Conservation (phyloP, 2,888 invertebrate species). For the Archaeoteleia sp. region DNA sequence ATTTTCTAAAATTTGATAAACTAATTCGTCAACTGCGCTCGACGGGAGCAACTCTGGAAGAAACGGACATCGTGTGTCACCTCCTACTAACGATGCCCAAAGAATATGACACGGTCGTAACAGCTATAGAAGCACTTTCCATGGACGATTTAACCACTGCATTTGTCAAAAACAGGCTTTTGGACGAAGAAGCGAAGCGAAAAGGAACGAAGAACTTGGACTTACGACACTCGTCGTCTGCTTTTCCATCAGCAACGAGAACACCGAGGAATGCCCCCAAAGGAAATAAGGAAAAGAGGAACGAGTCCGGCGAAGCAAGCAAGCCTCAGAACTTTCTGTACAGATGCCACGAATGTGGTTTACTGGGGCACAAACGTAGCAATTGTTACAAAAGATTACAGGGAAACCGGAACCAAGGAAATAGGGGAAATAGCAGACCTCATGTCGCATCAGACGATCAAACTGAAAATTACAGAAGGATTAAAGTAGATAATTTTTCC, state of each 20-base stretch:
- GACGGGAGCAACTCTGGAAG: constrained; percentile 47
- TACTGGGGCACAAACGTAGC: too few relatives aligned
- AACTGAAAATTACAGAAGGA: background rate
- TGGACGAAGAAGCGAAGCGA: constrained; percentile 50
- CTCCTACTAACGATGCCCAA: constrained; percentile 36
- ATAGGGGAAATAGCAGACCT: background rate
- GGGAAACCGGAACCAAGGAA: too few relatives aligned
- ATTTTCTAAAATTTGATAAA: constrained; percentile 56
- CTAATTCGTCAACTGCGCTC: constrained; percentile 43
- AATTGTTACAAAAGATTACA: too few relatives aligned
- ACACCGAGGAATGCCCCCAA: too few relatives aligned
- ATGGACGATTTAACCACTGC: constrained; percentile 31
- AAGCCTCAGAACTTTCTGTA: too few relatives aligned
- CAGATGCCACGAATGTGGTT: too few relatives aligned
- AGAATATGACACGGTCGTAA: constrained; percentile 53
- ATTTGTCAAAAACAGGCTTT: constrained; percentile 54
- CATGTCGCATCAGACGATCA: background rate
- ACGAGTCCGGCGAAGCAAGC: too few relatives aligned
- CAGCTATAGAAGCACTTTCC: constrained; percentile 49
- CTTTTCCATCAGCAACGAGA: constrained; percentile 3
- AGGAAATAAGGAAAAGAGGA: background rate
- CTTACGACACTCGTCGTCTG: constrained; percentile 13
- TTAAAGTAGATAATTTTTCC: too few relatives aligned
- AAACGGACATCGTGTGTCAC: constrained; percentile 49
- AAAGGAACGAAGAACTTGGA: background rate